Evolutionary conservation across 2,797 vertebrate species (phyloP), one percentile per base, ranked within the genome.

Genomic region (Leptatherina wallacei): DNA sequence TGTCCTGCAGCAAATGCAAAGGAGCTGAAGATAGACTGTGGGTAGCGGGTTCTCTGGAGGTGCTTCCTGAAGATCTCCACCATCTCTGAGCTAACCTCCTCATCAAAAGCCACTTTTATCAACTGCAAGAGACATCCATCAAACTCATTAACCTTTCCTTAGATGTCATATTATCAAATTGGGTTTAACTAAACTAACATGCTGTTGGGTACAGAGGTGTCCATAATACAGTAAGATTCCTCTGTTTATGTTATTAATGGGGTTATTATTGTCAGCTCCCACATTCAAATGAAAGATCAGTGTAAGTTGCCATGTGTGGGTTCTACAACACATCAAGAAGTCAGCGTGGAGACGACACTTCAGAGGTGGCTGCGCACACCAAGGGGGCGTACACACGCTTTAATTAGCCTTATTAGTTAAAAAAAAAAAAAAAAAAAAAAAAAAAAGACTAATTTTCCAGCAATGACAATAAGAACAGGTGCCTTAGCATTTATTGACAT

Each of bases 41-140:
- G 98, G 73, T 97, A 99, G 83, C 98, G 98, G 84, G 97, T 96
- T 90, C 97, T 96, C 94, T 95, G 96, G 57, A 99, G 86, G 73
- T 99, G 98, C 49, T 99, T 99, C 89, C 96, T 96, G 92, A 99
- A 99, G 92, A 98, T 95, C 91, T 99, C 98, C 78, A 99, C 97
- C 90, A 95, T 96, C 93, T 99, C 98, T 0, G 97, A 96, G 83
- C 95, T 97, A 65, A 99, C 98, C 94, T 99, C 98, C 89, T 98
- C 98, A 82, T 99, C 98, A 91, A 99, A 99, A 8, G 97, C 98
- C 84, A 99, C 97, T 91, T 98, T 99, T 90, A 99, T 97, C 85
- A 99, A 81, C 98, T 99, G 86, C 10, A 73, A 77, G 16, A 72
- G 8, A 75, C 18, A 40, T 8, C 0, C 22, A 2, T 12, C 1